These are phyloP conservation scores for Trichosurus vulpecula DNA, from an alignment of 2,797 vertebrate genomes.

Conservation along the genomic window DNA sequence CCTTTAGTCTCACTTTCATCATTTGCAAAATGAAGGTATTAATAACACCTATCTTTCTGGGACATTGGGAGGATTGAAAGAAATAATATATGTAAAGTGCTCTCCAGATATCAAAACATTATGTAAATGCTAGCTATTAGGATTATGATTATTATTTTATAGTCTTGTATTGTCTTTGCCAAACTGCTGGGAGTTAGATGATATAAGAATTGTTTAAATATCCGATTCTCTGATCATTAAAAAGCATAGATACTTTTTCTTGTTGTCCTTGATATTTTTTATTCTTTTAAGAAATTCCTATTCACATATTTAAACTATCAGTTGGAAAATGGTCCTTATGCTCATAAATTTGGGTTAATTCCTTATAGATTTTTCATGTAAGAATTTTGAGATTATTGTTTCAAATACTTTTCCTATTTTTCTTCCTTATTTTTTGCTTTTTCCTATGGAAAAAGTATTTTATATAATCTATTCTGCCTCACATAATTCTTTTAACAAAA, in stretches of 20 bases:
- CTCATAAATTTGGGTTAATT: not conserved
- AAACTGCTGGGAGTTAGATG: not conserved
- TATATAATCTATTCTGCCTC: not conserved
- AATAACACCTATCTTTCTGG: not conserved
- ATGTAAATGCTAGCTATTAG: no score
- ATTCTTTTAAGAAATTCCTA: not conserved
- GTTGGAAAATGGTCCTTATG: not conserved
- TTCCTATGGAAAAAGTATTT: not conserved
- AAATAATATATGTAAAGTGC: not conserved
- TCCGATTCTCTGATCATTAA: not conserved
- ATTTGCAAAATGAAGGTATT: not conserved
- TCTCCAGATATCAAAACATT: no score
- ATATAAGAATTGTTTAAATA: not conserved
- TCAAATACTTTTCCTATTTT: not conserved
- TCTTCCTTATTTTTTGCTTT: not conserved
- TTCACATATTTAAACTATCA: not conserved
- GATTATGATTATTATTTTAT: not conserved
- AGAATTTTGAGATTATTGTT: not conserved
- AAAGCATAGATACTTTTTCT: not conserved
- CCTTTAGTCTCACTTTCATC: not conserved
- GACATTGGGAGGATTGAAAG: not conserved
- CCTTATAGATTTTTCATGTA: not conserved
- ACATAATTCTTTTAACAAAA: not conserved
- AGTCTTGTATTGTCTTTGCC: not conserved
- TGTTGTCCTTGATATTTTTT: not conserved